Evolutionary conservation across 2,797 vertebrate species (phyloP), one percentile per base, ranked within the genome.

Genomic region (Danio aesculapii): DNA sequence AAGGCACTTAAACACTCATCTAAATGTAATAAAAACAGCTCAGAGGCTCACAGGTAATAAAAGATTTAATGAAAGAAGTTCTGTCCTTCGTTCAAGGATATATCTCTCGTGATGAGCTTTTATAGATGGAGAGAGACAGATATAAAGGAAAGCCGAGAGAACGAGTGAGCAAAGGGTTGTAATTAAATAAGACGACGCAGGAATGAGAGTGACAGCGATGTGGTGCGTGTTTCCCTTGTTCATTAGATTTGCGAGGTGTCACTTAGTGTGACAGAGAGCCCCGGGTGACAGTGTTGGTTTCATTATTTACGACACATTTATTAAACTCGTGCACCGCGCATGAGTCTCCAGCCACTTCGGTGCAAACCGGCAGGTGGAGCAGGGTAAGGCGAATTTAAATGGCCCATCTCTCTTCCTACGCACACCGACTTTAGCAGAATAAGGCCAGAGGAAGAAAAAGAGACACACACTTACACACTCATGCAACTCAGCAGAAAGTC

Each of bases 321-420:
- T 66, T 73, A 57, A 78, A 79, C 64, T 70, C 14, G 11, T 13
- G 13, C 57, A 63, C 52, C 17, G 73, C n/a, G 19, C 47, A 49
- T 43, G 17, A 79, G n/a, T 73, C 70, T 79, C 21, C 41, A 52
- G 49, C 55, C 69, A 3, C n/a, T 57, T 58, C 57, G 52, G 12
- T 8, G 13, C 70, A 30, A 69, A 47, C 46, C 16, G 59, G 74
- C 73, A 88, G 86, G 86, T 88, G 87, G 59, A 53, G 82, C 66
- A 79, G 61, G 50, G 86, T 82, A 79, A 87, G n/a, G 73, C 80
- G 78, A 86, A 84, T 70, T 84, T 79, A 81, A 84, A 87, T 72
- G 53, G 47, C 74, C 83, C 81, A 81, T 88, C 80, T 88, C 75
- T 76, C 75, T 84, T 86, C 83, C 21, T 49, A 81, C 67, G 73